Conservation (phyloP, 2,888 invertebrate genomes). For the Apotomis betuletana region DNA sequence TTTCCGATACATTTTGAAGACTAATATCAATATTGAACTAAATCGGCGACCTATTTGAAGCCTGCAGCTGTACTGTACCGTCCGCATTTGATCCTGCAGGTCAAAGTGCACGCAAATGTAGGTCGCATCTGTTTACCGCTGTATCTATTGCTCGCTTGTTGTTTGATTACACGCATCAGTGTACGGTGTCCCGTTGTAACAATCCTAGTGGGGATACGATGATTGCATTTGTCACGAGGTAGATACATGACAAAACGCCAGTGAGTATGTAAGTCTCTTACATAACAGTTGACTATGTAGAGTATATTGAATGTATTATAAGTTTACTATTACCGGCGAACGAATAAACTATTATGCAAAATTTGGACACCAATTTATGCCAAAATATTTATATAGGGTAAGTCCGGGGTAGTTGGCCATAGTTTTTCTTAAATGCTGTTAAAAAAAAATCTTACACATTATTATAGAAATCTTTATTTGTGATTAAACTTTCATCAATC, state of each 20-base stretch:
- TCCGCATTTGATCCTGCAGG: slow-evolving; percentile 19
- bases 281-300: too few species aligned
- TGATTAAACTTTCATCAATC: too few species aligned
- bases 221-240: neutral
- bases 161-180: neutral
- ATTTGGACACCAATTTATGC: too few species aligned
- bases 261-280: too few species aligned
- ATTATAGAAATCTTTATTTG: too few species aligned
- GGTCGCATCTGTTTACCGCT: slow-evolving; percentile 22
- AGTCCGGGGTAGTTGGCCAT: too few species aligned
- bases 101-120: slow-evolving; percentile 25
- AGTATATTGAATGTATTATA: too few species aligned
- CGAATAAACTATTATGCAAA: too few species aligned
- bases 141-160: slow-evolving; percentile 4
- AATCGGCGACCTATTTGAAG: slow-evolving; percentile 23
- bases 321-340: too few species aligned
- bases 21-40: slow-evolving; percentile 7
- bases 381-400: too few species aligned
- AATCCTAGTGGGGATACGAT: neutral
- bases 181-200: neutral
- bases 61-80: slow-evolving; percentile 16
- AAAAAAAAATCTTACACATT: too few species aligned
- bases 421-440: too few species aligned
- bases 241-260: neutral
- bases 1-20: neutral